Percentiles rank a stretch among this genome's conserved stretches.
Evolutionary conservation across 1,140 invertebrate species (phyloP).

Genomic region (Spodoptera frugiperda): DNA sequence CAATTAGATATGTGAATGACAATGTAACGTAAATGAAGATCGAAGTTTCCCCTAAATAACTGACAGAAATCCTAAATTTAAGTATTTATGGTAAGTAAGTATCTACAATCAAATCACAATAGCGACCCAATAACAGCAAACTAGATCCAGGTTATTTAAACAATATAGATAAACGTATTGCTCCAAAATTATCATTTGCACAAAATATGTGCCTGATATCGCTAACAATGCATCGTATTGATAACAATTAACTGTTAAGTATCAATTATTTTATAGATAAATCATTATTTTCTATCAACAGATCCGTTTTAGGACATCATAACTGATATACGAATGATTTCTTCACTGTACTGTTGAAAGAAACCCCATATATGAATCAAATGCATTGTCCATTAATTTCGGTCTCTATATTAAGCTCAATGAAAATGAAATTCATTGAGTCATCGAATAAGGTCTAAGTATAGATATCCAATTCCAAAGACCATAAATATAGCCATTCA

Average conservation of each 20-base stretch:
- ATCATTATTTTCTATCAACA: not conserved
- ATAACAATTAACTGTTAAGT: conserved; percentile 1
- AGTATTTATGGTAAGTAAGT: not conserved
- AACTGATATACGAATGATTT: too few species aligned
- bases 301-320: not conserved
- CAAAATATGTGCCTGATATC: not conserved
- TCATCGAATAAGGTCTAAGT: too few species aligned
- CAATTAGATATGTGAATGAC: too few species aligned
- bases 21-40: too few species aligned
- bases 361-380: too few species aligned
- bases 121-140: not conserved
- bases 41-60: too few species aligned
- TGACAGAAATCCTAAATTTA: not conserved
- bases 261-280: conserved; percentile 6
- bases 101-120: not conserved
- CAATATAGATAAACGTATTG: conserved; percentile 2
- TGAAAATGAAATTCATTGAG: too few species aligned
- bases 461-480: too few species aligned
- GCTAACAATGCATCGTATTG: conserved; percentile 9
- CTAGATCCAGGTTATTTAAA: conserved; percentile 11
- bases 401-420: too few species aligned
- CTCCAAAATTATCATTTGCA: conserved; percentile 14
- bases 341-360: too few species aligned
- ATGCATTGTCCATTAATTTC: too few species aligned
- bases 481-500: too few species aligned